Evolutionary conservation across 2,113 vertebrate species (phyloP).

Genomic region (Aix galericulata): DNA sequence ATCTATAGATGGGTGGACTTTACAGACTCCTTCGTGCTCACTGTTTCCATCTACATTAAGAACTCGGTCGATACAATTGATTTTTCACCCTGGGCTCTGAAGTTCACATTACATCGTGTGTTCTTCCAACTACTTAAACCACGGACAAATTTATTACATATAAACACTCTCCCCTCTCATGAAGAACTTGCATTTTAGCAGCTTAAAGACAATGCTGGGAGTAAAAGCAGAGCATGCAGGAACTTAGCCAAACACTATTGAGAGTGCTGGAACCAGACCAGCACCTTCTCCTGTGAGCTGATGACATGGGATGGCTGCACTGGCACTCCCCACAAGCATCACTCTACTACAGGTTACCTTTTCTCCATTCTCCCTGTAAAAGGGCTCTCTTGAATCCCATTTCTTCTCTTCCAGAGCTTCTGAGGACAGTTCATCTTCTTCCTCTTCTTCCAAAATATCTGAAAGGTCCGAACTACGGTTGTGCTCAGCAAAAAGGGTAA

Average conservation of each 20-base stretch:
- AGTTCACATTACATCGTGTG: neutral
- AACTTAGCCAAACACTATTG: neutral
- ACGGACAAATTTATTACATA: neutral
- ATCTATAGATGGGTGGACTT: neutral
- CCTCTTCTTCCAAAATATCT: constrained; percentile 96
- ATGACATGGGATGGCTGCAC: constrained; percentile 60
- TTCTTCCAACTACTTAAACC: constrained; percentile 38
- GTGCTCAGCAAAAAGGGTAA: constrained; percentile 83
- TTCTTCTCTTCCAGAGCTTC: constrained; percentile 57
- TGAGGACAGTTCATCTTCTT: constrained; percentile 81
- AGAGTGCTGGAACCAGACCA: neutral
- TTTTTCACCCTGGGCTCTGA: neutral
- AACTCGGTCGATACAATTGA: neutral
- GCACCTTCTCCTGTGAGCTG: neutral
- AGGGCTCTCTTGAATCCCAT: constrained; percentile 54
- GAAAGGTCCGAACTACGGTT: constrained; percentile 91
- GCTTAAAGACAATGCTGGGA: neutral
- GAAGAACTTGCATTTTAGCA: neutral
- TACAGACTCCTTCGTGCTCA: neutral
- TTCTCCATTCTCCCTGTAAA: constrained; percentile 67
- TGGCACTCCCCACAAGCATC: neutral
- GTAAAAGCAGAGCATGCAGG: neutral
- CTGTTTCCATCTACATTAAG: neutral
- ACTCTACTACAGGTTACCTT: constrained; percentile 78
- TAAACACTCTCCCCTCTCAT: neutral